Base-by-base conservation (phyloP, 1,140 invertebrate genomes). In the Matsumurasca onukii region DNA sequence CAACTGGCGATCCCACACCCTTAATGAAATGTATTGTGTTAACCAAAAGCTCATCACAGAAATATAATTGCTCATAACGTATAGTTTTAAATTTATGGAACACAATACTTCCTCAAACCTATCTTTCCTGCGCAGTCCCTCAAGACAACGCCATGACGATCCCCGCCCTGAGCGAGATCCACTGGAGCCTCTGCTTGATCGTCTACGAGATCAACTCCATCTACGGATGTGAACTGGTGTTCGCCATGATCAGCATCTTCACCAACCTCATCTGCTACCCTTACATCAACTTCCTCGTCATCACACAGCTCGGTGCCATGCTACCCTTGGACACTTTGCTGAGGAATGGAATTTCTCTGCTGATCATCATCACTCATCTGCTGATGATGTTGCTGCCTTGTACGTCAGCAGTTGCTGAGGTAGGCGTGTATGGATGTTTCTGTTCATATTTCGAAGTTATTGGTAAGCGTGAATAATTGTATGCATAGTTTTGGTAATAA, bases 131-230 rank as follows among this genome's bases (percentile, higher is more conserved):
- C 24, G n/a, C 49, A 51, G 49, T 51, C 17, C 49, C 49, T 12
- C 49, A 51, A 51, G 49, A 51, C n/a, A 51, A 5, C 5, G 24
- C n/a, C 17, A 51, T 51, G n/a, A 51, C 5, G 5, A 9, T 51
- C 3, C 49, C 49, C n/a, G n/a, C 17, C 3, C 49, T 51, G 49
- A 51, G 49, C n/a, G 49, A 51, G n/a, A 51, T 51, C n/a, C 49
- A 51, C n/a, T 51, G 49, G 49, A 51, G 49, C n/a, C 49, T 51
- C 3, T 51, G 49, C n/a, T 51, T 17, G 5, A 51, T 51, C 3
- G 49, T 51, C 3, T 51, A 51, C 49, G 49, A 51, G 17, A 51
- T 51, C 49, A 51, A 51, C 49, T 5, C 49, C n/a, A 51, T 51
- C 5, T 51, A 51, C 49, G 49, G 49, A 17, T 51, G n/a, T 51